Base-by-base conservation (phyloP, 2,113 vertebrate genomes). In the Cnemophilus loriae region DNA sequence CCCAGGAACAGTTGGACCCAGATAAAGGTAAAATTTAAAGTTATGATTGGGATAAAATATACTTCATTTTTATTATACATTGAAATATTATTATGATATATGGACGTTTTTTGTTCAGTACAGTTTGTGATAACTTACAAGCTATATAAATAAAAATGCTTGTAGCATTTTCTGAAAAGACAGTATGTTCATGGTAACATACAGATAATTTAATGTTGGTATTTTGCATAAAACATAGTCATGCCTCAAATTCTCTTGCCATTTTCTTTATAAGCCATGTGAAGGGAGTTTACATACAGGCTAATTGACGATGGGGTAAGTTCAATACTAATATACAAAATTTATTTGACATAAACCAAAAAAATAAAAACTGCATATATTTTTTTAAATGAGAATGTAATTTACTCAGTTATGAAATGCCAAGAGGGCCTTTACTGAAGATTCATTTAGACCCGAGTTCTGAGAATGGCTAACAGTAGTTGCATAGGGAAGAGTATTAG, bases 21-120 rank as follows among this genome's bases (percentile, higher is more conserved):
- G 98, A 98, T 85, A 97, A 98, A 97, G 99, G 99, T 99, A 98
- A 96, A 92, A 86, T 92, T 88, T n/a, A 18, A 79, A 83, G 18
- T 5, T 2, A 28, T 60, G 28, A 19, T 65, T 68, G 52, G 39
- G 8, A 61, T 55, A 88, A 73, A 47, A 49, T 39, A 57, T 32
- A 13, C 74, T 60, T 60, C 13, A 27, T 60, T 68, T 81, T 84
- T 81, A 46, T 67, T 60, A 33, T 80, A 82, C 32, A 63, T 37
- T 71, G 39, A 61, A 83, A 56, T 86, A 39, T 23, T 68, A 10
- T 19, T 37, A 42, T n/a, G 21, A 44, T 52, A 10, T 17, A 6
- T 33, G 32, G 21, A 49, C 71, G 8, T 28, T 9, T 56, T 69
- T 41, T 63, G 28, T 64, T 84, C 41, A 50, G 2, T 75, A 17